phyloP scores from a whole-genome alignment of 2,113 vertebrate species.

The Petroica traversi region DNA sequence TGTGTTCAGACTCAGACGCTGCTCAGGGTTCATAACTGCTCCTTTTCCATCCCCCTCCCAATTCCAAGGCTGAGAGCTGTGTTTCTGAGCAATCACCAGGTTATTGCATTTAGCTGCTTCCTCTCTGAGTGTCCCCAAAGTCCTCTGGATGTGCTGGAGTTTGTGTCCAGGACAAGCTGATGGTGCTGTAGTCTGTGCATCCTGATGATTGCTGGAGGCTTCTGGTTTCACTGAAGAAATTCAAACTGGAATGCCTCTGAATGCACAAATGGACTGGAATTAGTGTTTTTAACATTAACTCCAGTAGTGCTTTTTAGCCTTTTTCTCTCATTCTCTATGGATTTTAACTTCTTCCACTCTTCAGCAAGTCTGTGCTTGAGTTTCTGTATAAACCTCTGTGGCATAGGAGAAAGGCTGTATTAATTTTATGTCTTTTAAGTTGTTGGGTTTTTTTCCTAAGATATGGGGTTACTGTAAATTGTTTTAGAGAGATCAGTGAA shows the following conservation, averaged over 20 bases:
- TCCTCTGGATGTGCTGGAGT: background rate
- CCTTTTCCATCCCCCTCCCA: background rate
- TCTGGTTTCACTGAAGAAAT: slow-evolving; percentile 5
- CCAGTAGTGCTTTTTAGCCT: background rate
- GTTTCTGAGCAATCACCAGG: background rate
- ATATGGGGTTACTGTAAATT: background rate
- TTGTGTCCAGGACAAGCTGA: background rate
- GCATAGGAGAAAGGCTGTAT: background rate
- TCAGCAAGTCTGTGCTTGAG: background rate
- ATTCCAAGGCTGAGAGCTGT: fast-evolving
- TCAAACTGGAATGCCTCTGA: background rate
- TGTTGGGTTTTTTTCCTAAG: background rate
- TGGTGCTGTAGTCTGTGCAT: background rate
- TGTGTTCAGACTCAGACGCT: background rate
- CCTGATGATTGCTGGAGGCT: background rate
- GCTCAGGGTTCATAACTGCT: background rate
- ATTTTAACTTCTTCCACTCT: background rate
- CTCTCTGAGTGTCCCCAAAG: background rate
- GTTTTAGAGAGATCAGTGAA: background rate
- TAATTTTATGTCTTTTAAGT: background rate
- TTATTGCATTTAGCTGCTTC: background rate
- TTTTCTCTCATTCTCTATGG: background rate
- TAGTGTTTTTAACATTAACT: background rate
- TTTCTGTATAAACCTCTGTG: background rate
- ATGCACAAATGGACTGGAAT: background rate